Conservation (phyloP, 2,888 invertebrate genomes). For the Sesia apiformis region DNA sequence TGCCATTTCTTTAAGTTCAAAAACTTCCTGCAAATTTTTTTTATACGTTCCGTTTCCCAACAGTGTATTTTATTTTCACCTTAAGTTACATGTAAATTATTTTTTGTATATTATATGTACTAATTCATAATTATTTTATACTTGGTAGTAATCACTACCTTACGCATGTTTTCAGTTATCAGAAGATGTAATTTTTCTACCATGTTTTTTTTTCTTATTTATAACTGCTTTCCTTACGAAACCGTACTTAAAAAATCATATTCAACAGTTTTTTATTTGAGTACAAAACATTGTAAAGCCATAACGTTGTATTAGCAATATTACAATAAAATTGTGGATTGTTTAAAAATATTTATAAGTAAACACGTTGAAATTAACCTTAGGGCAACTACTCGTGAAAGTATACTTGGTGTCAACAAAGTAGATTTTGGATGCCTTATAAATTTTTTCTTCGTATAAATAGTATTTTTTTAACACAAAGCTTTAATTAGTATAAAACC, state of each 20-base stretch:
- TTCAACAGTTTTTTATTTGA: constrained; percentile 21
- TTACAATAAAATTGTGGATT: constrained; percentile 63
- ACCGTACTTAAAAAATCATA: not conserved
- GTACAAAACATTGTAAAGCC: constrained; percentile 58
- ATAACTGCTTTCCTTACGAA: not conserved
- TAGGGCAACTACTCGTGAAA: constrained; percentile 17
- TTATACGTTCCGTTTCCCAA: too few species aligned
- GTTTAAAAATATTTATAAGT: constrained; percentile 39
- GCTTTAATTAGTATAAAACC: too few species aligned
- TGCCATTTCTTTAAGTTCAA: too few species aligned
- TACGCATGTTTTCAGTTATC: not conserved
- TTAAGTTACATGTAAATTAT: not conserved
- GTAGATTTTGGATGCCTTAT: too few species aligned
- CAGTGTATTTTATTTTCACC: too few species aligned
- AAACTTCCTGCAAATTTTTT: too few species aligned
- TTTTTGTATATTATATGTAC: not conserved
- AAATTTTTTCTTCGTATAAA: too few species aligned
- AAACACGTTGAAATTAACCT: constrained; percentile 45
- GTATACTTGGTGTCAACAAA: not conserved
- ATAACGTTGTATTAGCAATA: constrained; percentile 48
- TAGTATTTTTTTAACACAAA: too few species aligned
- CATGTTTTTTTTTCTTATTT: too few species aligned
- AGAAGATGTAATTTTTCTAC: too few species aligned
- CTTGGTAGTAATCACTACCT: not conserved
- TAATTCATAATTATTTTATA: not conserved